Evolutionary conservation across 2,113 vertebrate species (phyloP), one percentile per base, ranked within the genome.

Genomic region (Thryonomys swinderianus): DNA sequence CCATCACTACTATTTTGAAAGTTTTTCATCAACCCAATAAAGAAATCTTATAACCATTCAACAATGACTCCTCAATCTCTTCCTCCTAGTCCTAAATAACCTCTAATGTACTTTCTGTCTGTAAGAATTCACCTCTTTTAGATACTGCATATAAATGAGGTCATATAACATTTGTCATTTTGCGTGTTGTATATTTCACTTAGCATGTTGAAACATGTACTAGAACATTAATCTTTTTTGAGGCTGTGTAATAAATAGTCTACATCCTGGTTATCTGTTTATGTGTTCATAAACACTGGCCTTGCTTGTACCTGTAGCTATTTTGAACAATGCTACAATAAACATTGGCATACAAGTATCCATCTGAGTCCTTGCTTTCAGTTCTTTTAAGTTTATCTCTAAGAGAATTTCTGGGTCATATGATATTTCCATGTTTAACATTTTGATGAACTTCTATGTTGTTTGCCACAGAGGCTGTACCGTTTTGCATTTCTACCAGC

Each of bases 71-170:
- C 51, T 20, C 12, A 17, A 66, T n/a, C 59, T 48, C 20, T 34
- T 61, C 37, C 34, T 25, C 14, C n/a, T 2, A 32, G 21, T 48
- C 40, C 42, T 53, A 73, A 80, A 80, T 79, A 71, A 87, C 61
- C 48, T 92, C 57, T 73, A 74, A 71, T 92, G 27, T 93, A 25
- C 48, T 76, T 97, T 88, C 62, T 82, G 48, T 51, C 74, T 78
- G 18, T 51, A 20, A 16, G 30, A 94, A 85, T 90, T 79, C 93
- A 81, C n/a, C 27, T 79, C 9, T 51, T 86, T 57, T 79, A 73
- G 27, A 59, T 69, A 69, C n/a, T 83, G 78, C 57, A 66, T 62
- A 1, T 53, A 83, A 66, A 23, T 91, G 61, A 34, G 78, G 82
- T 88, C 16, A 66, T 88, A 2, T 71, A 48, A 48, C 30, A 53